A percentile compares a stretch with the other conserved stretches of the same genome.
Conservation (phyloP, 1,140 invertebrate species). For the Drosophila littoralis region DNA sequence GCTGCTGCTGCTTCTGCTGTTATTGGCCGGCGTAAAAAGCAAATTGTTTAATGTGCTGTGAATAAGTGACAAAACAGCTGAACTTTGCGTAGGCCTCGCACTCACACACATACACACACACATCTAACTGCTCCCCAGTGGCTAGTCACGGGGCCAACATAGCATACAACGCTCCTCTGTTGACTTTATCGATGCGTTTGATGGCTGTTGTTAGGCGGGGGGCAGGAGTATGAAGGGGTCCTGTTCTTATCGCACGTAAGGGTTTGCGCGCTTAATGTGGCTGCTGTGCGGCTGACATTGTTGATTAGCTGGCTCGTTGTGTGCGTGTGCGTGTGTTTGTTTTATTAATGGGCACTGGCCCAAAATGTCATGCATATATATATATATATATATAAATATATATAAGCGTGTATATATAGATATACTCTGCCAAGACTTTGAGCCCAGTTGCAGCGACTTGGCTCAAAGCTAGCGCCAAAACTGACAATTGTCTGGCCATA, state of each 20-base stretch:
- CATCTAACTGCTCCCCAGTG: constrained; percentile 22
- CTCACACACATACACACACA: neutral
- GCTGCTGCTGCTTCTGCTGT: constrained; percentile 31
- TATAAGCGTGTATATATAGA: constrained; percentile 27
- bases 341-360: constrained; percentile 37
- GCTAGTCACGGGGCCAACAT: constrained; percentile 35
- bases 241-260: constrained; percentile 70
- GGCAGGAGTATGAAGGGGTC: neutral
- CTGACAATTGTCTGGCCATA: constrained; percentile 76
- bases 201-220: neutral
- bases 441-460: constrained; percentile 7
- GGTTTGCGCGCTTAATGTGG: constrained; percentile 55
- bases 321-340: constrained; percentile 10
- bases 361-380: constrained; percentile 41
- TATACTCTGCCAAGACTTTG: neutral
- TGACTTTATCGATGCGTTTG: constrained; percentile 68
- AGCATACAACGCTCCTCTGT: constrained; percentile 38
- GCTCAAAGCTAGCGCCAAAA: constrained; percentile 53
- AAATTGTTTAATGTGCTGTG: constrained; percentile 83
- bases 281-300: constrained; percentile 53
- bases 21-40: constrained; percentile 78
- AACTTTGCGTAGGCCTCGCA: constrained; percentile 60
- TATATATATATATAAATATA: neutral
- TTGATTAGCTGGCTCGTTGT: constrained; percentile 34
- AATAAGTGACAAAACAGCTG: constrained; percentile 82